These are phyloP conservation scores for Aegithalos caudatus DNA, from an alignment of 2,113 vertebrate genomes.

Conservation along the genomic window DNA sequence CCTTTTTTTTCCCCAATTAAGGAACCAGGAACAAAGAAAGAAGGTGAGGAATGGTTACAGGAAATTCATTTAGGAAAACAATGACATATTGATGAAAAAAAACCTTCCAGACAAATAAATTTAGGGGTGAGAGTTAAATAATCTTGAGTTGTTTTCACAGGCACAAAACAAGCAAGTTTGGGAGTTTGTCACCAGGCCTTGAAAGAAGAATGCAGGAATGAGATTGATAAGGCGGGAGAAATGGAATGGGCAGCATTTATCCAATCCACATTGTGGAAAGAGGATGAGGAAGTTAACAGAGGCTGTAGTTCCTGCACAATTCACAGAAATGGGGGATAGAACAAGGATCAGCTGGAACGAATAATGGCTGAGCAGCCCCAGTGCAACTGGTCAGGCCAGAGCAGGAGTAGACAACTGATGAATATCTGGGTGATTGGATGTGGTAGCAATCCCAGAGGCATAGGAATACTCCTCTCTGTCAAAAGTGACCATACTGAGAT, in stretches of 20 bases:
- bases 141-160: background rate
- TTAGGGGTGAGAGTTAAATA: background rate
- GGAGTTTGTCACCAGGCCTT: background rate
- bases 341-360: background rate
- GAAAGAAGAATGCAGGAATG: background rate
- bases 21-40: background rate
- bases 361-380: background rate
- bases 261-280: background rate
- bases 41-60: background rate
- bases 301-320: background rate
- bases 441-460: background rate
- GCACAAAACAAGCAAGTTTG: background rate
- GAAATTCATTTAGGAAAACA: background rate
- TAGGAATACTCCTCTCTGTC: background rate
- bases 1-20: background rate
- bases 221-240: background rate
- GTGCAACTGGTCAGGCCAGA: background rate
- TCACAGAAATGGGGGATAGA: background rate
- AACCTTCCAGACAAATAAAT: background rate
- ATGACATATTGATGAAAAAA: background rate
- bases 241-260: background rate
- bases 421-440: background rate
- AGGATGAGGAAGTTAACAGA: background rate
- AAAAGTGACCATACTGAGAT: background rate
- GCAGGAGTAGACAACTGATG: accelerated